Percentiles rank a stretch among this genome's conserved stretches.
phyloP scores from a whole-genome alignment of 1,140 invertebrate genomes.

The Forficula auricularia region DNA sequence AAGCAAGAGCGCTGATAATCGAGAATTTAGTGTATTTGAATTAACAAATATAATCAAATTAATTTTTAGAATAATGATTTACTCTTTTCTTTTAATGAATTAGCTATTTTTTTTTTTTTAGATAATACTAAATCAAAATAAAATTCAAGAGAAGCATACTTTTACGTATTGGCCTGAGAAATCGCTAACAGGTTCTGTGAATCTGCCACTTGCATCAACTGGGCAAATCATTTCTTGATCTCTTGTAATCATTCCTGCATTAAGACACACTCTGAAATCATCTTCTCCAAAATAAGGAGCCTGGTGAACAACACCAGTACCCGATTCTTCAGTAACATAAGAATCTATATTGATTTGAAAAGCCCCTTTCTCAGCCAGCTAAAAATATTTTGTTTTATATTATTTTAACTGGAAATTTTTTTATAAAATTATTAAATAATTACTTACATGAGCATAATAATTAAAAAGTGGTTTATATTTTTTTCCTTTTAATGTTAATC shows the following conservation, averaged over 20 bases:
- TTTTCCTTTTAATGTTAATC: conserved; percentile 61
- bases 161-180: conserved; percentile 88
- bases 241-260: conserved; percentile 60
- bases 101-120: no score
- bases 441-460: conserved; percentile 51
- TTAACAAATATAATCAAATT: no score
- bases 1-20: no score
- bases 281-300: conserved; percentile 99
- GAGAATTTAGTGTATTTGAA: no score
- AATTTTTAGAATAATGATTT: no score
- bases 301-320: conserved; percentile 98
- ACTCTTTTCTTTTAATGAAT: no score
- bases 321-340: conserved; percentile 92
- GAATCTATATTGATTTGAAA: conserved; percentile 73
- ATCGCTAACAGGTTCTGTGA: conserved; percentile 69
- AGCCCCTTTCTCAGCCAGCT: conserved; percentile 45
- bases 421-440: no score
- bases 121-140: no score
- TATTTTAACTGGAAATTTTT: no score
- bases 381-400: no score
- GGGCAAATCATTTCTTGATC: conserved; percentile 85
- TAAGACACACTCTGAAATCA: conserved; percentile 75
- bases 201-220: conserved; percentile 77
- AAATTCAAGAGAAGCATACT: no score
- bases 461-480: conserved; percentile 81